A percentile compares a stretch with the other conserved stretches of the same genome.
Conservation (phyloP, 2,113 vertebrate species). For the Parotia lawesii region DNA sequence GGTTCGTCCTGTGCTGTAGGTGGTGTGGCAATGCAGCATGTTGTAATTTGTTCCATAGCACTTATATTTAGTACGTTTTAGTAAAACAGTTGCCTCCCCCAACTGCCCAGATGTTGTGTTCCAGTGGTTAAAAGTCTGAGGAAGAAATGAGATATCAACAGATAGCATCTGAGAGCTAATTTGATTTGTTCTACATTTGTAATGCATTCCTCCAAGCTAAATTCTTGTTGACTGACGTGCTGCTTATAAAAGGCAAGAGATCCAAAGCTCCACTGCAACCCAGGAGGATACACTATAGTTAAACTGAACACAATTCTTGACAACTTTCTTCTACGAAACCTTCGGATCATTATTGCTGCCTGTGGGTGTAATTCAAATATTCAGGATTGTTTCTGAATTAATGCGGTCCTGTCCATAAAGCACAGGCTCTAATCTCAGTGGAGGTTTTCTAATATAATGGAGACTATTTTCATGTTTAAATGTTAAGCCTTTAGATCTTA, state of each 20-base stretch:
- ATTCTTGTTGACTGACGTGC: slow-evolving; percentile 24
- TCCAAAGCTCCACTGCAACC: neutral
- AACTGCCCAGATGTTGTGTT: slow-evolving; percentile 24
- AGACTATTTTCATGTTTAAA: neutral
- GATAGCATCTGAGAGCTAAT: slow-evolving; percentile 46
- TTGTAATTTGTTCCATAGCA: neutral
- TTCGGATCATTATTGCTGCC: fast-evolving
- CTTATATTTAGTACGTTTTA: neutral
- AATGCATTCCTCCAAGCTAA: slow-evolving; percentile 29
- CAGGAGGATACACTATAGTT: neutral
- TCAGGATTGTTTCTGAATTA: neutral
- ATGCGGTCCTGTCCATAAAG: neutral
- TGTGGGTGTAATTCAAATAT: neutral
- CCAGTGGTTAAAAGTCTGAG: slow-evolving; percentile 9
- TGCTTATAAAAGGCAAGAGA: neutral
- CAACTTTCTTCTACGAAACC: neutral
- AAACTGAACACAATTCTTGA: neutral
- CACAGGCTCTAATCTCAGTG: neutral
- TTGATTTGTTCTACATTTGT: slow-evolving; percentile 46
- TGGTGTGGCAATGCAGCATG: neutral
- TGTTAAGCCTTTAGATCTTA: neutral
- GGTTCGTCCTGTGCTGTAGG: neutral
- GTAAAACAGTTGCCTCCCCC: neutral
- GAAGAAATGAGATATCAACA: slow-evolving; percentile 18
- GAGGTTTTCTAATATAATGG: neutral